Conservation (phyloP, 2,113 vertebrate genomes). For the Sinocyclocheilus rhinocerous region DNA sequence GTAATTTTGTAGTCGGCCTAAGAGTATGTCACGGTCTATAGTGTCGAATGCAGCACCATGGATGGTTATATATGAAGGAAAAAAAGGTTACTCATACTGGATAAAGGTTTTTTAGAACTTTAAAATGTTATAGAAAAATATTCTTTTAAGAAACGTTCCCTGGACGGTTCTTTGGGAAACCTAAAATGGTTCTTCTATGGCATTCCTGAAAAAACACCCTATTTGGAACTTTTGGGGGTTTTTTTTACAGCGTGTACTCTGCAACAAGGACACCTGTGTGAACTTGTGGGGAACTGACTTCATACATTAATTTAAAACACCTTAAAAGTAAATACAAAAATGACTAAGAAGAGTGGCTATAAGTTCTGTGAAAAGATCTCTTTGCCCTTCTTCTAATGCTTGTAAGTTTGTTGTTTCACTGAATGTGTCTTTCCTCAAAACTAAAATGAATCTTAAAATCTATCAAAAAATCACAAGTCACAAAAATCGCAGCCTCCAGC, state of each 20-base stretch:
- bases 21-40: too few relatives aligned
- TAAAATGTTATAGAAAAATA: not conserved
- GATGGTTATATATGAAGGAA: too few relatives aligned
- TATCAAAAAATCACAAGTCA: not conserved
- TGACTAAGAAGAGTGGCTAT: not conserved
- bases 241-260: not conserved
- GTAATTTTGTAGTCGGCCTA: too few relatives aligned
- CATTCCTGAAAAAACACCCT: not conserved
- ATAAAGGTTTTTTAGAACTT: not conserved
- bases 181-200: not conserved
- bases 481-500: not conserved
- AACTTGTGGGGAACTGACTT: not conserved
- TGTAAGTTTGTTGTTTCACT: not conserved
- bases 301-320: not conserved
- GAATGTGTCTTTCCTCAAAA: not conserved
- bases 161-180: not conserved
- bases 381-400: too few relatives aligned
- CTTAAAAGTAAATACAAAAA: not conserved
- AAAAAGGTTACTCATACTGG: too few relatives aligned
- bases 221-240: too few relatives aligned
- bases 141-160: not conserved
- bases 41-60: too few relatives aligned
- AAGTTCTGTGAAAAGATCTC: not conserved
- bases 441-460: not conserved
- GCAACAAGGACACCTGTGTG: not conserved